phyloP scores from a whole-genome alignment of 2,113 vertebrate species.

The Mesembrinibis cayennensis region DNA sequence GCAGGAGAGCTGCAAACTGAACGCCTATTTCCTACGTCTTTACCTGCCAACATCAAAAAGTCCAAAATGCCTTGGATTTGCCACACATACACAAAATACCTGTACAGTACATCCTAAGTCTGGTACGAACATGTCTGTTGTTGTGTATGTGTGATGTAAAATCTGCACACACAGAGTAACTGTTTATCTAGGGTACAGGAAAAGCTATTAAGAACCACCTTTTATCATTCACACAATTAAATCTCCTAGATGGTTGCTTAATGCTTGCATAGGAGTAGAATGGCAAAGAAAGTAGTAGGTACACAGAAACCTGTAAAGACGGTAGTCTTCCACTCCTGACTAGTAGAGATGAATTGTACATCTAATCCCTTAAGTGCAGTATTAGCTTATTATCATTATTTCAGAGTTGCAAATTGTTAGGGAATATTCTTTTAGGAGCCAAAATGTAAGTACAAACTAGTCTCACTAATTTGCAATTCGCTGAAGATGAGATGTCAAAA shows the following conservation, averaged over 20 bases:
- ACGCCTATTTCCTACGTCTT: not conserved
- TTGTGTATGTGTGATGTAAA: rapidly evolving
- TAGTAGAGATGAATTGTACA: not conserved
- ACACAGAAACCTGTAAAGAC: not conserved
- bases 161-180: not conserved
- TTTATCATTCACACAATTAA: not conserved
- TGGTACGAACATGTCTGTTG: not conserved
- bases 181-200: not conserved
- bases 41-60: not conserved
- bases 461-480: not conserved
- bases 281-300: not conserved
- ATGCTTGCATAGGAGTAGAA: not conserved
- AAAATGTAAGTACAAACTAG: not conserved
- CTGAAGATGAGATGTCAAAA: rapidly evolving
- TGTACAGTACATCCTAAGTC: not conserved
- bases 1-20: not conserved
- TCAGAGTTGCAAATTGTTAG: not conserved
- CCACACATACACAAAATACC: rapidly evolving
- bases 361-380: not conserved
- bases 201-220: not conserved
- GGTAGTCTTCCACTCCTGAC: not conserved
- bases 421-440: not conserved
- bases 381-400: not conserved
- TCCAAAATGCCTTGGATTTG: no score
- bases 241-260: not conserved